phyloP scores from a whole-genome alignment of 1,140 invertebrate genomes.

The Drosophila asahinai region DNA sequence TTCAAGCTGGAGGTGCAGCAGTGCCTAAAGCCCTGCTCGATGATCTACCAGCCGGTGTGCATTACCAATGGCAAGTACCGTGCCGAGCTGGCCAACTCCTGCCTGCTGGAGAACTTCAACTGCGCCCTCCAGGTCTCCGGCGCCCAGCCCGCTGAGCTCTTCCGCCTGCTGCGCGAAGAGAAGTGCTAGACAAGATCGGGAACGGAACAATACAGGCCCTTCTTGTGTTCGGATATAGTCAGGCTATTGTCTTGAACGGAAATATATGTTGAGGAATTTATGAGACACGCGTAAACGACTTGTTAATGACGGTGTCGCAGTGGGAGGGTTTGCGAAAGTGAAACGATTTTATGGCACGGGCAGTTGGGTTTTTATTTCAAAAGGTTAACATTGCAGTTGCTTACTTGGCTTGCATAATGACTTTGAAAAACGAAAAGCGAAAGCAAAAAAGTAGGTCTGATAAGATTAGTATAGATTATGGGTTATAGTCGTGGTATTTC shows the following conservation, averaged over 20 bases:
- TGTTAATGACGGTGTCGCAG: slow-evolving; percentile 39
- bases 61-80: slow-evolving; percentile 78
- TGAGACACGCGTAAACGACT: slow-evolving; percentile 29
- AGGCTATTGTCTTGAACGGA: slow-evolving; percentile 19
- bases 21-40: slow-evolving; percentile 76
- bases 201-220: slow-evolving; percentile 41
- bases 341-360: slow-evolving; percentile 11
- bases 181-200: slow-evolving; percentile 38
- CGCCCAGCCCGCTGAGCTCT: slow-evolving; percentile 26
- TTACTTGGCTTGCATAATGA: background rate
- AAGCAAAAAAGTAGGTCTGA: background rate
- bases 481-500: background rate
- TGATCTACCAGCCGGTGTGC: slow-evolving; percentile 80
- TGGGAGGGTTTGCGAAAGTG: slow-evolving; percentile 35
- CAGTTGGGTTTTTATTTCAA: background rate
- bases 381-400: background rate
- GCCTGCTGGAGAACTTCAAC: slow-evolving; percentile 66
- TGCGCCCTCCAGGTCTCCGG: slow-evolving; percentile 58
- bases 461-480: slow-evolving; percentile 1
- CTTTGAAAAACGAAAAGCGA: background rate
- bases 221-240: slow-evolving; percentile 13
- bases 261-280: slow-evolving; percentile 31
- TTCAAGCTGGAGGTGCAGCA: slow-evolving; percentile 51
- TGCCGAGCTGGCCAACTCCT: slow-evolving; percentile 61
- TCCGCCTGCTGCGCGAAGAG: slow-evolving; percentile 51